A percentile compares a stretch with the other conserved stretches of the same genome.
Evolutionary conservation across 2,113 vertebrate species (phyloP).

Genomic region (Paramisgurnus dabryanus): DNA sequence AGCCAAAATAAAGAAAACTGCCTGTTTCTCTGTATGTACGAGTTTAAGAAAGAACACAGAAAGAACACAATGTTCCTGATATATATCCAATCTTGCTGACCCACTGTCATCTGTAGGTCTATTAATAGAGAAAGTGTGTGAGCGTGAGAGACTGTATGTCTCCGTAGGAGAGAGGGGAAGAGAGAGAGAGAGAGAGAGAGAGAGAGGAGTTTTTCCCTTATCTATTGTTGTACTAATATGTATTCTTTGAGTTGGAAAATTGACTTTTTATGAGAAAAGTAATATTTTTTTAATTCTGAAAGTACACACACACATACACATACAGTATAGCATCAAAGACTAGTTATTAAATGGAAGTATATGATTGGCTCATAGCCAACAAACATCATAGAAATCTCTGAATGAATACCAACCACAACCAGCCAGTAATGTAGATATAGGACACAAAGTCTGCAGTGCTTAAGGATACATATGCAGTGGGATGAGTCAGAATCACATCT

Average conservation of each 20-base stretch:
- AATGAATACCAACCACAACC: constrained; percentile 27
- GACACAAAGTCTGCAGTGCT: neutral
- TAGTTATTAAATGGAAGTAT: neutral
- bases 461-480: neutral
- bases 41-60: neutral
- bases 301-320: neutral
- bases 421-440: neutral
- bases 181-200: neutral
- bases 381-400: constrained; percentile 1
- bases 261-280: constrained; percentile 1
- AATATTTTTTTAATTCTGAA: neutral
- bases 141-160: neutral
- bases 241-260: neutral
- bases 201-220: neutral
- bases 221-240: too few species aligned
- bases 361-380: constrained; percentile 6
- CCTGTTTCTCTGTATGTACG: neutral
- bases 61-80: constrained; percentile 4
- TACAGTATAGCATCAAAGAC: neutral
- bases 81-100: neutral
- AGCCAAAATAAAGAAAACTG: constrained; percentile 13
- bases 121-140: constrained; percentile 19
- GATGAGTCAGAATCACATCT: neutral
- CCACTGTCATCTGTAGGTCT: neutral
- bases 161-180: neutral